Base-by-base conservation (phyloP, 2,797 vertebrate genomes). In the Chromobotia macracanthus region DNA sequence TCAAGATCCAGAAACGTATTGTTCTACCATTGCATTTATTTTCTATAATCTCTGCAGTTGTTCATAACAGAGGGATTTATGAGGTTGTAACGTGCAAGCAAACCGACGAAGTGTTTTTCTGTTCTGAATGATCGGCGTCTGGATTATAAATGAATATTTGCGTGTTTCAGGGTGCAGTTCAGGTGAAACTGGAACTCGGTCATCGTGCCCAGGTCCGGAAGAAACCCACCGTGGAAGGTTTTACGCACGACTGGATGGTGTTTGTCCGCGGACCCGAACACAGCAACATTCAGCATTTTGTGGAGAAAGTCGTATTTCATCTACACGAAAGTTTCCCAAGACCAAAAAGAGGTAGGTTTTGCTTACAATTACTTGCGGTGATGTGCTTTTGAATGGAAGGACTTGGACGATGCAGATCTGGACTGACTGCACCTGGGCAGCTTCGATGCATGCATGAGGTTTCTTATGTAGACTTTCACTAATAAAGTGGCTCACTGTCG, bases 161-260 rank as follows among this genome's bases (percentile, higher is more conserved):
- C 66, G 23, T 84, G 58, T 87, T 87, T 50, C 83, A 98, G 97
- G 97, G 96, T 90, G 96, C 97, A 87, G 97, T 99, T 88, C 97
- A 98, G 96, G 97, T 98, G 93, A 98, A 98, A 91, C 93, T 99
- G 87, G 97, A 99, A 91, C 95, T 99, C 84, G 97, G 97, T 87
- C 97, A 99, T 89, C 96, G 97, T 85, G 97, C 97, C 91, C 97
- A 97, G 92, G 95, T 98, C 87, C 92, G 97, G 81, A 98, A 95
- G 93, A 99, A 98, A 93, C 96, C 97, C 90, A 99, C 97, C 0
- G 95, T 95, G 89, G 97, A 99, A 88, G 97, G 97, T 81, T 99
- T 99, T 90, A 99, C 97, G 80, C 97, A 99, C 89, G 97, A 99
- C 93, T 99, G 97, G 97, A 96, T 97, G 95, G 97, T 99, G 93